Base-by-base conservation (phyloP, 1,140 invertebrate genomes). In the Aphelinus atriplicis region DNA sequence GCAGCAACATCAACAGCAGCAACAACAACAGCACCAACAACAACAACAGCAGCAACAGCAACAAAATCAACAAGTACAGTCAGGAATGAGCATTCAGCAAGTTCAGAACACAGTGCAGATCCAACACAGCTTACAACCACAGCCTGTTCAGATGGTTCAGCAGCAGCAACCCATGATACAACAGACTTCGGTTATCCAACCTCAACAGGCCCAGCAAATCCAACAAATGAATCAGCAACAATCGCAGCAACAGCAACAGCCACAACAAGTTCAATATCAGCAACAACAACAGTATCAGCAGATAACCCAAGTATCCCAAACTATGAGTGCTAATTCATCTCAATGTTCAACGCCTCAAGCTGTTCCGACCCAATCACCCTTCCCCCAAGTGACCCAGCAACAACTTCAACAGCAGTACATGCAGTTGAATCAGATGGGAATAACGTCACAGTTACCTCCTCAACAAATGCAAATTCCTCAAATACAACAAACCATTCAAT, bases 121-220 rank as follows among this genome's bases (percentile, higher is more conserved):
- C 77, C 83, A 88, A 73, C 83, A 84, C 45, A 85, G 83, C 76
- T 71, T 85, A 42, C 88, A 88, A 70, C 78, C 84, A 9, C 84
- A 88, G 63, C 86, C 87, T 66, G 84, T 88, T 42, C 85, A 87
- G 10, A 75, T 88, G 57, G 83, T 86, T 1, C 84, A 88, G 57
- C 85, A 86, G 58, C 84, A 86, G 63, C 81, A 83, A 1, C 75
- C 86, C 43, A 80, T 85, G 42, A 87, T 87, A 72, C 88, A 87
- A 50, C 85, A 91, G 82, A 90, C 90, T 6, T 89, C 91, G 58
- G 90, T 92, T 75, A 88, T 91, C 60, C 91, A 92, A 64, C 90
- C 90, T 58, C 90, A 91, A 75, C 90, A 91, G 76, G 89, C 85
- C 82, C 89, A 80, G 81, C 85, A 86, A 67, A 79, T 90, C 66